Evolutionary conservation across 2,888 invertebrate genomes (phyloP).

Genomic region (Nowickia ferox): DNA sequence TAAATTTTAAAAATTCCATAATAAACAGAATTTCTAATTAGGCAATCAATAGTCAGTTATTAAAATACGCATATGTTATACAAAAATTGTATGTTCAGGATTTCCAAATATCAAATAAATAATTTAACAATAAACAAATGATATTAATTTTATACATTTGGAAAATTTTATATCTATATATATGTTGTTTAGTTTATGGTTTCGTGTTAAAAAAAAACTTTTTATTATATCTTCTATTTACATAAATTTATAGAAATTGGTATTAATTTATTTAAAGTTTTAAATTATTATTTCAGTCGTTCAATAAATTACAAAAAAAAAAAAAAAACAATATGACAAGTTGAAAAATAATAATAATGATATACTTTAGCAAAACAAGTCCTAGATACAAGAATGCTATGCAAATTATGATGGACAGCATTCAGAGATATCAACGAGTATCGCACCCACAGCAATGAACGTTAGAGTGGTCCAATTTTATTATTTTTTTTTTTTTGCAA

Average conservation of each 20-base stretch:
- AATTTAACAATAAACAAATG: constrained; percentile 20
- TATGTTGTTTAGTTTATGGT: constrained; percentile 10
- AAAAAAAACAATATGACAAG: neutral
- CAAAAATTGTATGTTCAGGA: constrained; percentile 10
- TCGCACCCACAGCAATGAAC: too few species aligned
- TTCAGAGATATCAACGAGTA: too few species aligned
- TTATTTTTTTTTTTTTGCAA: too few species aligned
- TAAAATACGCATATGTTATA: neutral
- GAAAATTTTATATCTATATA: neutral
- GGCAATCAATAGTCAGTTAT: constrained; percentile 1
- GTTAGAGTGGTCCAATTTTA: too few species aligned
- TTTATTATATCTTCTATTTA: neutral
- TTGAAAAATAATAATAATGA: too few species aligned
- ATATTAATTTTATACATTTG: constrained; percentile 33
- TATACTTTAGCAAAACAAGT: too few species aligned
- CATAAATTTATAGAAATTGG: neutral
- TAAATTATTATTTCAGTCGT: neutral
- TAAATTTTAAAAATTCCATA: neutral
- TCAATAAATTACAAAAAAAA: too few species aligned
- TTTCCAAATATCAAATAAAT: neutral
- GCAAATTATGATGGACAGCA: too few species aligned
- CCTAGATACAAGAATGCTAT: too few species aligned
- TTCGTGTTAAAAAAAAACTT: neutral
- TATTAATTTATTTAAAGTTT: neutral
- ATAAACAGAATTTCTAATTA: constrained; percentile 28